Evolutionary conservation across 2,113 vertebrate genomes (phyloP).

Genomic region (Paramormyrops kingsleyae): DNA sequence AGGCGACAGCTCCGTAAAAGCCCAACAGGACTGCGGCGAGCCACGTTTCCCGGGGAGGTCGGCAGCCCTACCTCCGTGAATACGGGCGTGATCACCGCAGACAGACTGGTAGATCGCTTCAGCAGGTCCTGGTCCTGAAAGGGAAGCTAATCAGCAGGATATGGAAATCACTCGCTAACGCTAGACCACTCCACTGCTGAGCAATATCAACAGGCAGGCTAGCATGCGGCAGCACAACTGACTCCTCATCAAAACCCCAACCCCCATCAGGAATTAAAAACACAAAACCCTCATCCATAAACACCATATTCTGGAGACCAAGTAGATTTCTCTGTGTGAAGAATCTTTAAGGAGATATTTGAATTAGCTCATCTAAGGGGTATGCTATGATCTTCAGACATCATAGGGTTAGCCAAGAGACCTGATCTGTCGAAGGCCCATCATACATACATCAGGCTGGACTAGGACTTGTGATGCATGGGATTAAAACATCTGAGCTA

Average conservation of each 20-base stretch:
- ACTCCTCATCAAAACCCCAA: background rate
- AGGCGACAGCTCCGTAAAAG: background rate
- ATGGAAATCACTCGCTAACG: background rate
- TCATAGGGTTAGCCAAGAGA: background rate
- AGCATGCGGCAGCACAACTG: background rate
- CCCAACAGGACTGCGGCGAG: background rate
- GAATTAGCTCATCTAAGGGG: background rate
- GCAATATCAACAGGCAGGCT: background rate
- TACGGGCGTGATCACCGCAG: constrained; percentile 80
- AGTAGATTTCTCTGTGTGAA: background rate
- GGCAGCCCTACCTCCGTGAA: constrained; percentile 75
- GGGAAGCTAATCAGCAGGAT: background rate
- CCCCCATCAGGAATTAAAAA: background rate
- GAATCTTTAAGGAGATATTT: background rate
- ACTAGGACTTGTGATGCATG: background rate
- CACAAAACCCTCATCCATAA: background rate
- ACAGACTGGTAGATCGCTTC: constrained; percentile 74
- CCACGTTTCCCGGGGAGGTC: background rate
- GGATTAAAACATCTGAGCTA: background rate
- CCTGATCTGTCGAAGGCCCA: background rate
- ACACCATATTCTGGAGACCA: background rate
- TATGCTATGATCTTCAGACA: background rate
- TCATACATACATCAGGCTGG: background rate
- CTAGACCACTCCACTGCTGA: background rate
- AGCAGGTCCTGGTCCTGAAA: constrained; percentile 76